A percentile compares a stretch with the other conserved stretches of the same genome.
phyloP scores from a whole-genome alignment of 2,888 invertebrate genomes.

The Xanthorhoe designata region DNA sequence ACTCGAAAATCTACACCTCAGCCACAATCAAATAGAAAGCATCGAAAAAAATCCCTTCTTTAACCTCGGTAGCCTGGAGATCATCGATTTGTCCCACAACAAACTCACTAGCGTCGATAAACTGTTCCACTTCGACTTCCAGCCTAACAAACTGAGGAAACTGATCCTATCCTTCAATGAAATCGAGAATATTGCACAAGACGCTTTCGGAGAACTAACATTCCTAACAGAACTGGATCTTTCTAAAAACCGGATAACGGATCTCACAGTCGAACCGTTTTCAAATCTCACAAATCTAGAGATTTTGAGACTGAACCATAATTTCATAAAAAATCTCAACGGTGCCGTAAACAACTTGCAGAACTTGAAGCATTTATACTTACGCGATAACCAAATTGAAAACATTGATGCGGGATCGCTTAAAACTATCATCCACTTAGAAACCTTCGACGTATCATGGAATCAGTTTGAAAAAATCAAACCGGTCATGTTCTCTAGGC shows the following conservation, averaged over 20 bases:
- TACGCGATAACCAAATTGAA: constrained; percentile 66
- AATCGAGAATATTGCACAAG: constrained; percentile 57
- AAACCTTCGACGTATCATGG: constrained; percentile 73
- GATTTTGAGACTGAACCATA: constrained; percentile 65
- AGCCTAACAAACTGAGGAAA: constrained; percentile 60
- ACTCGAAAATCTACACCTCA: constrained; percentile 59
- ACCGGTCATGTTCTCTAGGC: constrained; percentile 66
- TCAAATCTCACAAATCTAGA: constrained; percentile 64
- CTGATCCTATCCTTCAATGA: constrained; percentile 63
- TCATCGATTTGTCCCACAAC: constrained; percentile 67
- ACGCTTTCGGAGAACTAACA: constrained; percentile 62
- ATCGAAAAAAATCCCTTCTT: constrained; percentile 62
- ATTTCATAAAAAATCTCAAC: constrained; percentile 69
- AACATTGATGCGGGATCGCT: constrained; percentile 66
- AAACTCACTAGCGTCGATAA: constrained; percentile 57
- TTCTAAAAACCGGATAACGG: constrained; percentile 63
- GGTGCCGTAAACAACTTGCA: constrained; percentile 71
- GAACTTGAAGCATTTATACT: constrained; percentile 67
- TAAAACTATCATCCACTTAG: constrained; percentile 68
- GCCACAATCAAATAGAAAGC: constrained; percentile 56
- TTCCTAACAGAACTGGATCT: constrained; percentile 69
- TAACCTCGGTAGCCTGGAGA: constrained; percentile 58
- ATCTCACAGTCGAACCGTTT: constrained; percentile 69
- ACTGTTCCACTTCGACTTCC: constrained; percentile 63
- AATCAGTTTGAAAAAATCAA: constrained; percentile 65